Percentiles rank a stretch among this genome's conserved stretches.
Conservation (phyloP, 1,140 invertebrate species). For the Hylaeus volcanicus region DNA sequence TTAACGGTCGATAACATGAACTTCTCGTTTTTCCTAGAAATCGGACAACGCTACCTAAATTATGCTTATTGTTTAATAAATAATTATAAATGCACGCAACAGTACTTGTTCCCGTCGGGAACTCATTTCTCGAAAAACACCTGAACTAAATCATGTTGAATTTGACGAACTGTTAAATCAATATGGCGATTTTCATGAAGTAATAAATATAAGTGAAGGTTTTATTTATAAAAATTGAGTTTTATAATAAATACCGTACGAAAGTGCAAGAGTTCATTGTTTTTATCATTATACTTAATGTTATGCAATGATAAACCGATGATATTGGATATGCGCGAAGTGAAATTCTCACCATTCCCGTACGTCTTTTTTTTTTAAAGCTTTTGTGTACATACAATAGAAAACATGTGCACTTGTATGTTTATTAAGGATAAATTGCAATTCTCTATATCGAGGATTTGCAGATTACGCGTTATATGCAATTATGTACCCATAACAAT, state of each 20-base stretch:
- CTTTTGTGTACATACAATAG: neutral
- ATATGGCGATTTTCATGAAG: slow-evolving; percentile 25
- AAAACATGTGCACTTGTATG: neutral
- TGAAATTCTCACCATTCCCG: neutral
- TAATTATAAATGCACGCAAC: neutral
- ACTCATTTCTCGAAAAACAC: too few relatives aligned
- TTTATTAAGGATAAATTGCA: neutral
- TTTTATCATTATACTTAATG: neutral
- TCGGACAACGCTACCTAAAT: neutral
- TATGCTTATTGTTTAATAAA: neutral
- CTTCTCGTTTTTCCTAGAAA: neutral
- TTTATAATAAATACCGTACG: neutral
- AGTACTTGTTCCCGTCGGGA: too few relatives aligned
- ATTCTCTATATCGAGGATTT: neutral
- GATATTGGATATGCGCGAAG: neutral
- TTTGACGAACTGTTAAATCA: neutral
- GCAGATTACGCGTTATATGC: neutral
- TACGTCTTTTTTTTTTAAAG: neutral
- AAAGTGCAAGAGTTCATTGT: neutral
- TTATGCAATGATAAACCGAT: neutral
- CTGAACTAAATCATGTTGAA: neutral
- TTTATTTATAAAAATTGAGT: neutral
- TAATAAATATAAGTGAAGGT: slow-evolving; percentile 19
- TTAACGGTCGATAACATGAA: neutral
- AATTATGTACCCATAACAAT: neutral